Conservation (phyloP, 2,888 invertebrate genomes). For the Lucinisca nassula region DNA sequence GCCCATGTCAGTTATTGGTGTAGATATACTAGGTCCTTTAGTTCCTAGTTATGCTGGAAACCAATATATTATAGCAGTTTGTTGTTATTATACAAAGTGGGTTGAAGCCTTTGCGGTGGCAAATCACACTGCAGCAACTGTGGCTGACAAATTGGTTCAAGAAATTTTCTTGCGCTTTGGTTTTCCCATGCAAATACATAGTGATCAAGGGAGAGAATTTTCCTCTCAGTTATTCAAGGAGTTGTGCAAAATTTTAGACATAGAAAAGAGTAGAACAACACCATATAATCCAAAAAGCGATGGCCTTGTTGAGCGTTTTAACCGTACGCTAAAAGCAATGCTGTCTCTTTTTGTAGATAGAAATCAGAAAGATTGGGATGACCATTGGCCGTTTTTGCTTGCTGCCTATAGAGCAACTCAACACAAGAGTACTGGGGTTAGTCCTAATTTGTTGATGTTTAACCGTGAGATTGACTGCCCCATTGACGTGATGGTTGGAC, state of each 20-base stretch:
- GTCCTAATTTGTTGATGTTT: slow-evolving; percentile 53
- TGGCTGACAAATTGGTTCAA: background rate
- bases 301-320: background rate
- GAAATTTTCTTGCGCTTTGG: background rate
- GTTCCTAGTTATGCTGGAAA: background rate
- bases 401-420: slow-evolving; percentile 52
- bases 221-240: background rate
- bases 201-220: slow-evolving; percentile 10
- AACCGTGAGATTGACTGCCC: slow-evolving; percentile 40
- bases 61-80: background rate
- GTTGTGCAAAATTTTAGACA: background rate
- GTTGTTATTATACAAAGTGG: slow-evolving; percentile 13
- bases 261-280: slow-evolving; percentile 1
- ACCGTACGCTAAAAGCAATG: background rate
- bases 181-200: background rate
- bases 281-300: background rate
- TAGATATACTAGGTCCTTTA: slow-evolving; percentile 11
- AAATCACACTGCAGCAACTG: background rate
- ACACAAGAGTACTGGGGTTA: slow-evolving; percentile 44
- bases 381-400: slow-evolving; percentile 40
- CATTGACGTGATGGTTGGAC: slow-evolving; percentile 39
- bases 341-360: background rate
- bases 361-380: slow-evolving; percentile 58
- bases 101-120: background rate
- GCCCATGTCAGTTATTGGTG: background rate